phyloP scores from a whole-genome alignment of 1,140 invertebrate genomes.

The Orius laevigatus region DNA sequence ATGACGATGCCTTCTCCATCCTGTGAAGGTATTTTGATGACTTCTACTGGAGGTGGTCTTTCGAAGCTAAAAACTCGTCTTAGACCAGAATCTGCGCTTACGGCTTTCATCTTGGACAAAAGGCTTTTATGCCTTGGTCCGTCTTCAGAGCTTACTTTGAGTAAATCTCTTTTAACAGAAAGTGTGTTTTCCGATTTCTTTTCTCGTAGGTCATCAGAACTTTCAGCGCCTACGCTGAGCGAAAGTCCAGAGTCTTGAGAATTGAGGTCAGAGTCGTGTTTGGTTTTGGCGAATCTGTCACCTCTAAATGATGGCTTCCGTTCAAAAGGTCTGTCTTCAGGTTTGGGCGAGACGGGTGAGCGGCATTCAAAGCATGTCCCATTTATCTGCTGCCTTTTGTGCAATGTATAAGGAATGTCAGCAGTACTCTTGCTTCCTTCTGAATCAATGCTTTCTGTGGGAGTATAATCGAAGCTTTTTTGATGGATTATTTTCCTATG shows the following conservation, averaged over 20 bases:
- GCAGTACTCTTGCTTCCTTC: constrained; percentile 31
- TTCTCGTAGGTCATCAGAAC: constrained; percentile 19
- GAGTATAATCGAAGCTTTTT: constrained; percentile 68
- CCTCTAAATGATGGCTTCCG: constrained; percentile 32
- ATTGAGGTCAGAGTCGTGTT: constrained; percentile 29
- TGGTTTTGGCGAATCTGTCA: constrained; percentile 34
- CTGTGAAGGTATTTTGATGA: constrained; percentile 22
- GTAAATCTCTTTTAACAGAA: constrained; percentile 17
- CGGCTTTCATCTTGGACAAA: constrained; percentile 17
- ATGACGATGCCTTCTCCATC: constrained; percentile 18
- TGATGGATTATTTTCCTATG: constrained; percentile 50
- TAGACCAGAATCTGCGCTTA: constrained; percentile 21
- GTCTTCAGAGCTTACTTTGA: constrained; percentile 19
- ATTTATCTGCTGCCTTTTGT: constrained; percentile 68
- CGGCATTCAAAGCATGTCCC: constrained; percentile 30
- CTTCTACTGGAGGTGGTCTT: constrained; percentile 19
- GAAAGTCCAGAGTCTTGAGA: constrained; percentile 25
- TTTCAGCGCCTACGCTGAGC: constrained; percentile 20
- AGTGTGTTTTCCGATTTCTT: constrained; percentile 4
- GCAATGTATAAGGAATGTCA: constrained; percentile 67
- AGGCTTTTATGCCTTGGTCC: constrained; percentile 17
- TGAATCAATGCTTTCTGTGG: constrained; percentile 36
- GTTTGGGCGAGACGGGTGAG: constrained; percentile 17
- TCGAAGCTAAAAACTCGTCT: constrained; percentile 19
- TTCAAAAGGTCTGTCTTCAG: constrained; percentile 27